phyloP scores from a whole-genome alignment of 2,113 vertebrate species.

The Chaetodon auriga region DNA sequence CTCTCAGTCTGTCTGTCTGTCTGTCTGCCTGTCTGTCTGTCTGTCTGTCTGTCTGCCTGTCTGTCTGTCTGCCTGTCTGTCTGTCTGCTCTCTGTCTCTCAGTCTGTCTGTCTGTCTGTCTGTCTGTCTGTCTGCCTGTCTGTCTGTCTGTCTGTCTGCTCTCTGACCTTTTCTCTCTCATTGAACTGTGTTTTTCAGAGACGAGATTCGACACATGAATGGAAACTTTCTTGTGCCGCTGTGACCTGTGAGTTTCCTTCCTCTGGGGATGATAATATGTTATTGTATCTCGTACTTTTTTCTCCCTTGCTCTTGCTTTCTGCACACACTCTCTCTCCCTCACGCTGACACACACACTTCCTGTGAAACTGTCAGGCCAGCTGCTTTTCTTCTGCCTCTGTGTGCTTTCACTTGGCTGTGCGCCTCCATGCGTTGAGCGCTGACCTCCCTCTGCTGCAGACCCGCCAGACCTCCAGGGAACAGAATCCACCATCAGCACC shows the following conservation, averaged over 20 bases:
- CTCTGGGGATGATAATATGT: neutral
- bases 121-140: too few species aligned
- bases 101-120: too few species aligned
- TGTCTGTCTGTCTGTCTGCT: too few species aligned
- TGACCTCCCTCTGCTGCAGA: neutral
- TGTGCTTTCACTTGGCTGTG: rapidly evolving
- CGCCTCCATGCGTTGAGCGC: neutral
- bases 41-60: too few species aligned
- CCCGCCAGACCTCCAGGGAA: neutral
- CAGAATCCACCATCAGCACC: neutral
- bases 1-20: too few species aligned
- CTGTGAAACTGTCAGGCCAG: slow-evolving; percentile 28
- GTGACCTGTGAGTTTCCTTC: neutral
- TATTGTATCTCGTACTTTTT: neutral
- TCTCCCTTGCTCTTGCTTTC: neutral
- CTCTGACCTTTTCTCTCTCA: too few species aligned
- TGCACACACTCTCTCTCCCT: neutral
- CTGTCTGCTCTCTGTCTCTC: too few species aligned
- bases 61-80: too few species aligned
- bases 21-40: too few species aligned
- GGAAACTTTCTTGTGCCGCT: neutral
- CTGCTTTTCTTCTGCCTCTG: neutral
- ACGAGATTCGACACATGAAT: neutral
- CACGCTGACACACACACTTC: slow-evolving; percentile 9
- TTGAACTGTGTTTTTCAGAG: too few species aligned